Evolutionary conservation across 1,140 invertebrate species (phyloP).

Genomic region (Protaetia brevitarsis): DNA sequence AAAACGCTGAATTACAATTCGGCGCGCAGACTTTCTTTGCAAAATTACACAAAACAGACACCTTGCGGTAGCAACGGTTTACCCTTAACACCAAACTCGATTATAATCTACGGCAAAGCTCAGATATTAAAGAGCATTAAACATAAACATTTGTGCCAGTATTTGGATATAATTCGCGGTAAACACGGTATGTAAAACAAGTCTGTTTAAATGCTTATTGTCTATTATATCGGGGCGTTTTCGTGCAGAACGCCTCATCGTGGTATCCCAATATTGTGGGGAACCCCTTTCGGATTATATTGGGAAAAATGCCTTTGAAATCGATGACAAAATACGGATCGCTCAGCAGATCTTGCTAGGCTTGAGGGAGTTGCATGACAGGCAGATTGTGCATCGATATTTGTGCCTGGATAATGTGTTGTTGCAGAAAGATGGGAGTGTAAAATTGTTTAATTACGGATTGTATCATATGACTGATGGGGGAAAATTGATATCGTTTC

Average conservation of each 20-base stretch:
- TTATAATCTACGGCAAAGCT: slow-evolving; percentile 86
- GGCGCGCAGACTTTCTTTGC: slow-evolving; percentile 89
- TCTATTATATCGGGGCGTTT: slow-evolving; percentile 18
- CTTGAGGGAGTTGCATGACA: slow-evolving; percentile 69
- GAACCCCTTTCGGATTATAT: slow-evolving; percentile 55
- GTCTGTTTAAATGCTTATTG: not conserved
- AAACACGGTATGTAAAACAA: slow-evolving; percentile 89
- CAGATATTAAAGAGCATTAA: slow-evolving; percentile 77
- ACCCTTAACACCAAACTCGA: slow-evolving; percentile 93
- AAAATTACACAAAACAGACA: slow-evolving; percentile 82
- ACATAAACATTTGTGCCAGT: slow-evolving; percentile 81
- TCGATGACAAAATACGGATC: slow-evolving; percentile 58
- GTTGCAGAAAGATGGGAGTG: slow-evolving; percentile 64
- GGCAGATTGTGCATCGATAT: slow-evolving; percentile 75
- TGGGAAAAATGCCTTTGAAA: slow-evolving; percentile 47
- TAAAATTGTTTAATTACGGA: slow-evolving; percentile 91
- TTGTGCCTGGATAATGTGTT: slow-evolving; percentile 83
- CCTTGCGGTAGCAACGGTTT: slow-evolving; percentile 93
- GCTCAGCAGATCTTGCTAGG: slow-evolving; percentile 69
- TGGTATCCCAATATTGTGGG: slow-evolving; percentile 84
- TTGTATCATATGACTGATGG: slow-evolving; percentile 86
- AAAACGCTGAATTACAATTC: slow-evolving; percentile 54
- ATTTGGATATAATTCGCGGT: slow-evolving; percentile 86
- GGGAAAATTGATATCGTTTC: slow-evolving; percentile 85
- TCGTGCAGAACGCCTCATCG: slow-evolving; percentile 78